These are phyloP conservation scores for Scrobipalpa costella DNA, from an alignment of 2,888 invertebrate genomes.

Conservation along the genomic window DNA sequence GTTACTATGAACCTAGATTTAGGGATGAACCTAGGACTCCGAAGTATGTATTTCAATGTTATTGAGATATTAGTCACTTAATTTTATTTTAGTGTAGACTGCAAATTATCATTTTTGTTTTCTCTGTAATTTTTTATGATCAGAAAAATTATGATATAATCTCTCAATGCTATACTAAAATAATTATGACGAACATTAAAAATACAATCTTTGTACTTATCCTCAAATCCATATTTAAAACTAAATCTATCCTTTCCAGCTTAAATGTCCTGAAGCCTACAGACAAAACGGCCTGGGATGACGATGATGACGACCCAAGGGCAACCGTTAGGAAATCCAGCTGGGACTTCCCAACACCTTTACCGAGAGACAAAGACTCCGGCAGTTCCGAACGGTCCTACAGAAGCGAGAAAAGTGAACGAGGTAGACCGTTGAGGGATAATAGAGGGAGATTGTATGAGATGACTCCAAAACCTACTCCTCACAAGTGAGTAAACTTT, in stretches of 20 bases:
- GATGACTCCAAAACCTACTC: constrained; percentile 91
- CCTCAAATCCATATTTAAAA: too few species aligned
- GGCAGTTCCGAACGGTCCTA: constrained; percentile 59
- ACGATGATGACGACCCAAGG: constrained; percentile 87
- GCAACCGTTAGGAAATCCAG: constrained; percentile 85
- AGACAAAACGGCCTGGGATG: constrained; percentile 87
- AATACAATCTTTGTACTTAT: too few species aligned
- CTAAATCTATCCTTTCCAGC: constrained; percentile 57
- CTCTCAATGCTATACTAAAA: too few species aligned
- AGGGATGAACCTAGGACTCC: constrained; percentile 95
- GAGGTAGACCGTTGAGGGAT: constrained; percentile 55
- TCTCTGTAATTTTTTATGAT: too few species aligned
- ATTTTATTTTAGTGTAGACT: too few species aligned
- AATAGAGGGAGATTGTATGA: constrained; percentile 76
- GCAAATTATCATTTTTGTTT: too few species aligned
- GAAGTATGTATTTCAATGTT: constrained; percentile 68
- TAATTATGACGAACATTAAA: too few species aligned
- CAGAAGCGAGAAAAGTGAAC: constrained; percentile 50
- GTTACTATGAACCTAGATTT: constrained; percentile 83
- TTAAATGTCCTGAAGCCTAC: constrained; percentile 78
- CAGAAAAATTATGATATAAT: too few species aligned
- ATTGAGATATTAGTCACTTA: too few species aligned
- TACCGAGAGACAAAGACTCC: constrained; percentile 52
- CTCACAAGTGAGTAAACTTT: constrained; percentile 83
- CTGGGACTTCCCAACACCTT: constrained; percentile 97